Conservation (phyloP, 2,113 vertebrate species). For the Apistogramma diplotaenia region DNA sequence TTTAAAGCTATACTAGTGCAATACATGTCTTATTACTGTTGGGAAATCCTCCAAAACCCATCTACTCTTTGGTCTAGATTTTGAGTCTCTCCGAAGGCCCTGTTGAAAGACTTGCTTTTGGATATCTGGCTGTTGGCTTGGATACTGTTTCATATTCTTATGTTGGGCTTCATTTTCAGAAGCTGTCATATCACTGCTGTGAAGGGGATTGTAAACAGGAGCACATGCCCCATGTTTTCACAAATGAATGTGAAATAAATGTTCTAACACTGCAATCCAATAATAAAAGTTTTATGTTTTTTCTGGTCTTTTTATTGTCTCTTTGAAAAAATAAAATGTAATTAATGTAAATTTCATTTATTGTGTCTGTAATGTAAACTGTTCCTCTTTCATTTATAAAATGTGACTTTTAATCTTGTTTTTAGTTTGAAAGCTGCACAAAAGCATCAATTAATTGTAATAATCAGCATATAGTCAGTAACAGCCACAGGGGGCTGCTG, state of each 20-base stretch:
- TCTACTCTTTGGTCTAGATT: neutral
- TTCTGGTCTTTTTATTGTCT: neutral
- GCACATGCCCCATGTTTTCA: constrained; percentile 55
- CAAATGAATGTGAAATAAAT: constrained; percentile 44
- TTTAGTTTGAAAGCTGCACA: neutral
- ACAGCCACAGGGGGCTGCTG: neutral
- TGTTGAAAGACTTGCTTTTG: constrained; percentile 21
- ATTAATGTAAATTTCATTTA: neutral
- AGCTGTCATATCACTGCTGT: constrained; percentile 60
- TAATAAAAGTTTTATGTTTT: constrained; percentile 59
- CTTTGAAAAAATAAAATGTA: neutral
- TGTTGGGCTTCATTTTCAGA: constrained; percentile 66
- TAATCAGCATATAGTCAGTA: neutral
- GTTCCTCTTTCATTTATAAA: neutral
- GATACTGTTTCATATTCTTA: constrained; percentile 27
- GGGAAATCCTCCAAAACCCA: neutral
- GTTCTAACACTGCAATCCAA: constrained; percentile 43
- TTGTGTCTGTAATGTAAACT: neutral
- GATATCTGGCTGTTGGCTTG: neutral
- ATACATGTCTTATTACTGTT: constrained; percentile 72
- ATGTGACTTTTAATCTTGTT: neutral
- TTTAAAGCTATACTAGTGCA: constrained; percentile 57
- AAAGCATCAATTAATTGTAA: neutral
- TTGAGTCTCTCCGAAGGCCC: constrained; percentile 1
- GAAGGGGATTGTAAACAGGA: constrained; percentile 22